A percentile compares a stretch with the other conserved stretches of the same genome.
phyloP scores from a whole-genome alignment of 1,140 invertebrate species.

The Cecropterus lyciades region DNA sequence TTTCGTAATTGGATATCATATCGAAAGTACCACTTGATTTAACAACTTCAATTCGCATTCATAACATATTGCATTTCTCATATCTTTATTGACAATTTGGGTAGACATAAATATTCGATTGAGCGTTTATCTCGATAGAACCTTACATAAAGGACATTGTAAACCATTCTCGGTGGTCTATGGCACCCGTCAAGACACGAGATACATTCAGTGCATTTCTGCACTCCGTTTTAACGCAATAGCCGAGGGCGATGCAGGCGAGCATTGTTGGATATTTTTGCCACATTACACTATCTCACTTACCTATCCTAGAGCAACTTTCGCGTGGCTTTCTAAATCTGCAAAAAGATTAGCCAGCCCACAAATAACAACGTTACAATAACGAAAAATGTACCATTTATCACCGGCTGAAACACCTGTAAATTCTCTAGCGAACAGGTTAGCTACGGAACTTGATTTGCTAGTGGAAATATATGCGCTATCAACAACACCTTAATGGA shows the following conservation, averaged over 20 bases:
- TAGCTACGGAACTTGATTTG: no score
- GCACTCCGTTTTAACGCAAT: slow-evolving; percentile 40
- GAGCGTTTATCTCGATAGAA: slow-evolving; percentile 1
- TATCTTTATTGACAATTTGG: slow-evolving; percentile 21
- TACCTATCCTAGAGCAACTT: slow-evolving; percentile 61
- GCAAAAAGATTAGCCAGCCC: slow-evolving; percentile 61
- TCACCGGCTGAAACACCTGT: neutral
- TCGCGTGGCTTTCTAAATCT: slow-evolving; percentile 74
- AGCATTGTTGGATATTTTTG: slow-evolving; percentile 71
- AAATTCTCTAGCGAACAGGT: no score
- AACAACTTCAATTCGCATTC: neutral
- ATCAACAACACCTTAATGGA: no score
- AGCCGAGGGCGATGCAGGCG: slow-evolving; percentile 45
- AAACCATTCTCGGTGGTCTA: slow-evolving; percentile 14
- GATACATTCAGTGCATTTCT: slow-evolving; percentile 32
- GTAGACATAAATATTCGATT: slow-evolving; percentile 13
- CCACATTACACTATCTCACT: slow-evolving; percentile 69
- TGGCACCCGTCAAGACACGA: neutral
- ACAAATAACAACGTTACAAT: slow-evolving; percentile 29
- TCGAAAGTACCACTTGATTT: neutral
- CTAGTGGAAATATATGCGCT: no score
- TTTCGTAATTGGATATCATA: no score
- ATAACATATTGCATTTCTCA: slow-evolving; percentile 3
- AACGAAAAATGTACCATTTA: slow-evolving; percentile 31
- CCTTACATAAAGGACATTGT: slow-evolving; percentile 21